Evolutionary conservation across 2,888 invertebrate species (phyloP), one percentile per base, ranked within the genome.

Genomic region (Metallyticus violacea): DNA sequence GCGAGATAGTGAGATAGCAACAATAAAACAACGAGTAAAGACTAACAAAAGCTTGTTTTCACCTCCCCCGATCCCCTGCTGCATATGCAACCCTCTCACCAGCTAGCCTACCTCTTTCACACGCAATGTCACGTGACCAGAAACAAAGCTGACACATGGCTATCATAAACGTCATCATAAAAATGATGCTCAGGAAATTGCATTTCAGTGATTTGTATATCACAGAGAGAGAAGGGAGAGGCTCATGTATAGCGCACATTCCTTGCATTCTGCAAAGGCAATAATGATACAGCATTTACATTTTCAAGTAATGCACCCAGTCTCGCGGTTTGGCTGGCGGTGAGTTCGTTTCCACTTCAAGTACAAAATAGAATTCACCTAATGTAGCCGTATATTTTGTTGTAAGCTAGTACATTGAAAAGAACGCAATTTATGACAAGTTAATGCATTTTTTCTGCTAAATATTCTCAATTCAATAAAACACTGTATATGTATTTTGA

Each of bases 121-220:
- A 81, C 85, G 81, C 86, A 81, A 85, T n/a, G 79, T 85, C 86
- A 87, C 85, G 86, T 85, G 86, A 87, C 81, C 81, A 80, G 30
- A 40, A 87, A 77, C 85, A 81, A 85, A 79, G 40, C 81, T 87
- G 87, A 87, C 87, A 82, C 85, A 85, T 87, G 87, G 78, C 82
- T 29, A 81, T 87, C 82, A 82, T 87, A 87, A 87, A 87, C 82
- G 87, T 87, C 85, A 81, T 81, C 85, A 81, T 87, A 87, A 87
- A 79, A 87, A 85, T 82, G 87, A 77, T 78, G 81, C 29, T 77
- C 85, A 87, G 87, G 85, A 85, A 87, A 87, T 87, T 87, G 85
- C 85, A 87, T 87, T 87, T 87, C 40, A 76, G 79, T 83, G 83
- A 83, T 83, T 77, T 83, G 83, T 83, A 77, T 77, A 28, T 22